phyloP scores from a whole-genome alignment of 2,797 vertebrate species.

The Avahi laniger region DNA sequence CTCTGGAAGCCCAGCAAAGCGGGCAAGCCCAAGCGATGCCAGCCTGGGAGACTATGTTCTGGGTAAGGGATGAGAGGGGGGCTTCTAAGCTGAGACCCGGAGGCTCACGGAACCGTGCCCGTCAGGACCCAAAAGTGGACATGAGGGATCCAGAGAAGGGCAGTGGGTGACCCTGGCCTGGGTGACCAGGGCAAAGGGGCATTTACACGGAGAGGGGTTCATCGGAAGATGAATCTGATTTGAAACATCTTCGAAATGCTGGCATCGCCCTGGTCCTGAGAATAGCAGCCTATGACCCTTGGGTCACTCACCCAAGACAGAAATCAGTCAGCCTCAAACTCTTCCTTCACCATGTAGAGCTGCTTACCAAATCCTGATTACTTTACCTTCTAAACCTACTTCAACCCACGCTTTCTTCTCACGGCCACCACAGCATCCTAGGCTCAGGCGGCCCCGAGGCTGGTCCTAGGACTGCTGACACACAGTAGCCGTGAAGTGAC shows the following conservation, averaged over 20 bases:
- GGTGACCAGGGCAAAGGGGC: neutral
- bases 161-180: too few relatives aligned
- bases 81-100: neutral
- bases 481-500: too few relatives aligned
- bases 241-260: neutral
- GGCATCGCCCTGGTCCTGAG: neutral
- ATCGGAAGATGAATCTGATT: neutral
- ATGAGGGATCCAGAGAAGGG: rapidly evolving
- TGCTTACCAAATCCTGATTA: neutral
- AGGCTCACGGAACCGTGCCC: neutral
- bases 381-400: neutral
- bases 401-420: neutral
- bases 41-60: neutral
- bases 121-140: neutral
- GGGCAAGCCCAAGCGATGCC: neutral
- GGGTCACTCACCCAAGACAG: neutral
- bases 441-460: rapidly evolving
- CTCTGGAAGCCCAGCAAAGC: neutral
- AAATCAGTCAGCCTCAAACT: neutral
- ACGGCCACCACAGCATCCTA: rapidly evolving
- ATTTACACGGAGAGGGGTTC: neutral
- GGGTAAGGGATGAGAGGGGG: neutral
- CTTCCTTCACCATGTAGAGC: neutral
- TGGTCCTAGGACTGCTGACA: neutral
- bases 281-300: neutral